A percentile compares a stretch with the other conserved stretches of the same genome.
Evolutionary conservation across 2,888 invertebrate species (phyloP).

Genomic region (Hymenopus coronatus): DNA sequence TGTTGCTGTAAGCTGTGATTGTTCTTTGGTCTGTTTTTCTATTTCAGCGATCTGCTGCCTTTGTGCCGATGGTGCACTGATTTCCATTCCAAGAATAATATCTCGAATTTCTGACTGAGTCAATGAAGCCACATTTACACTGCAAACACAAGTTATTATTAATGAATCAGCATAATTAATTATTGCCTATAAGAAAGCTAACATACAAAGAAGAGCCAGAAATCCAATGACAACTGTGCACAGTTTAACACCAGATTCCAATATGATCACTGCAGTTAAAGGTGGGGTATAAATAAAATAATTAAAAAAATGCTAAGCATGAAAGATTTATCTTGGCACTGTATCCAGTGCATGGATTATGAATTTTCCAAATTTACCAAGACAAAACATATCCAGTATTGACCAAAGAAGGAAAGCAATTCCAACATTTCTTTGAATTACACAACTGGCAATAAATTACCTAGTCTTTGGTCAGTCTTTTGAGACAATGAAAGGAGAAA

Average conservation of each 20-base stretch:
- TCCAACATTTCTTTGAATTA: no score
- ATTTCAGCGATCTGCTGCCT: constrained; percentile 99
- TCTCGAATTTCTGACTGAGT: constrained; percentile 99
- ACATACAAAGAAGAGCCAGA: constrained; percentile 19
- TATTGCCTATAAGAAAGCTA: background rate
- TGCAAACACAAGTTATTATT: constrained; percentile 41
- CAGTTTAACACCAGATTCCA: no score
- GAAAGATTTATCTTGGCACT: background rate
- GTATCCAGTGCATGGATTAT: no score
- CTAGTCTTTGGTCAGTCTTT: no score
- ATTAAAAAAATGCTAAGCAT: background rate
- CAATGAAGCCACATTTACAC: constrained; percentile 96
- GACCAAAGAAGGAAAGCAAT: no score
- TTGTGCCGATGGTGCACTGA: constrained; percentile 97
- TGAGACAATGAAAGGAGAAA: no score
- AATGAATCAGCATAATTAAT: background rate
- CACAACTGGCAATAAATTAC: no score
- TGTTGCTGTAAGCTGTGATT: constrained; percentile 96
- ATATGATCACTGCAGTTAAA: no score
- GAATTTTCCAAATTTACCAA: no score
- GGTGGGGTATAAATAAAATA: background rate
- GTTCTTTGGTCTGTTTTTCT: constrained; percentile 99
- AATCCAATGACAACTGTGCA: no score
- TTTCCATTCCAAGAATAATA: constrained; percentile 99
- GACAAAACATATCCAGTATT: no score